Percentiles rank a stretch among this genome's conserved stretches.
Conservation (phyloP, 2,113 vertebrate species). For the Scomber colias region DNA sequence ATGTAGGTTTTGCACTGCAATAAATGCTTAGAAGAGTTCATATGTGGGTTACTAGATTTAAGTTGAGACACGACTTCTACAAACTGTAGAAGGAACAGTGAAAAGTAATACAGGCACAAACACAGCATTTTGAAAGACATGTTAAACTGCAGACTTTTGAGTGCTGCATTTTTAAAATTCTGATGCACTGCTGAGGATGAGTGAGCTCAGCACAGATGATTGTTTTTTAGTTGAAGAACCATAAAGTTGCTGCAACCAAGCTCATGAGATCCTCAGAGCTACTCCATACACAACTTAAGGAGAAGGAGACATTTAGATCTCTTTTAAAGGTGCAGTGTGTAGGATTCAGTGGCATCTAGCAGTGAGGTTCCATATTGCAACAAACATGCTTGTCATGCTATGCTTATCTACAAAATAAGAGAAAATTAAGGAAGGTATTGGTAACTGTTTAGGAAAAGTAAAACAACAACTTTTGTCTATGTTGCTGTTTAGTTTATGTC, state of each 20-base stretch:
- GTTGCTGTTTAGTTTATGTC: conserved; percentile 25
- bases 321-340: no score
- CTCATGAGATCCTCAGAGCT: background rate
- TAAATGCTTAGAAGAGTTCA: background rate
- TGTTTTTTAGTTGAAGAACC: background rate
- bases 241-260: conserved; percentile 1
- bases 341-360: no score
- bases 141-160: background rate
- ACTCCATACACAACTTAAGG: background rate
- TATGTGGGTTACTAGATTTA: background rate
- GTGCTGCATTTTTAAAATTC: background rate
- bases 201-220: background rate
- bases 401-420: background rate
- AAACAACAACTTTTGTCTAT: conserved; percentile 10
- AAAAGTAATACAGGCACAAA: conserved; percentile 7
- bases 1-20: background rate
- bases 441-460: background rate
- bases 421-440: conserved; percentile 4
- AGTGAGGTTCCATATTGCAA: no score
- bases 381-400: no score
- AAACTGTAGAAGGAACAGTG: background rate
- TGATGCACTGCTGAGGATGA: conserved; percentile 4
- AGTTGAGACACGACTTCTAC: background rate
- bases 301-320: background rate
- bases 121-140: background rate